Evolutionary conservation across 1,140 invertebrate genomes (phyloP).

Genomic region (Agrypnia vestita): DNA sequence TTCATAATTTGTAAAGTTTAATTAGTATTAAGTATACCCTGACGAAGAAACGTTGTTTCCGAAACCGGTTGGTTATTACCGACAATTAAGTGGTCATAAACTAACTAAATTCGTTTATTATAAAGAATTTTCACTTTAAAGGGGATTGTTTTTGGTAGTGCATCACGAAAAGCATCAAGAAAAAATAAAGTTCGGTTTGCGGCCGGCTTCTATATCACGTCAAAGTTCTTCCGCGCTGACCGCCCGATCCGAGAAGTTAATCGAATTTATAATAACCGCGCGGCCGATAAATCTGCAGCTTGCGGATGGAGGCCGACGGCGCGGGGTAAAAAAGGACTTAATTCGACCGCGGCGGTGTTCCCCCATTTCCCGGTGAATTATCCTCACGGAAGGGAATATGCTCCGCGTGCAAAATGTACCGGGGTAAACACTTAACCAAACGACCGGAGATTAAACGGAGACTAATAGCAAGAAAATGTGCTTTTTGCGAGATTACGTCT

Average conservation of each 20-base stretch:
- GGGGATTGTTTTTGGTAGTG: too few relatives aligned
- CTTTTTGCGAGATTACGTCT: slow-evolving; percentile 53
- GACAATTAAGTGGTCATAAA: too few relatives aligned
- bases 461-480: slow-evolving; percentile 58
- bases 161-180: too few relatives aligned
- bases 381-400: slow-evolving; percentile 23
- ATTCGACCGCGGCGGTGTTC: slow-evolving; percentile 5
- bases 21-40: too few relatives aligned
- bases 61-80: too few relatives aligned
- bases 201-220: not conserved
- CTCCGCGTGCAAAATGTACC: slow-evolving; percentile 43
- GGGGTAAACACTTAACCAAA: slow-evolving; percentile 57
- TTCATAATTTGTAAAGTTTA: too few relatives aligned
- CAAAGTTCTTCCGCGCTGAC: not conserved
- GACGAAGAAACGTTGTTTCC: too few relatives aligned
- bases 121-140: too few relatives aligned
- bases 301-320: too few relatives aligned
- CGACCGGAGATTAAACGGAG: slow-evolving; percentile 56
- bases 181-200: too few relatives aligned
- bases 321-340: not conserved
- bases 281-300: too few relatives aligned
- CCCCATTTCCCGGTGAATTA: slow-evolving; percentile 21
- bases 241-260: slow-evolving; percentile 4
- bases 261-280: slow-evolving; percentile 6
- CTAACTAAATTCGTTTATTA: too few relatives aligned